These are phyloP conservation scores for Onychomys leucogaster DNA, from an alignment of 2,797 vertebrate species.

Conservation along the genomic window DNA sequence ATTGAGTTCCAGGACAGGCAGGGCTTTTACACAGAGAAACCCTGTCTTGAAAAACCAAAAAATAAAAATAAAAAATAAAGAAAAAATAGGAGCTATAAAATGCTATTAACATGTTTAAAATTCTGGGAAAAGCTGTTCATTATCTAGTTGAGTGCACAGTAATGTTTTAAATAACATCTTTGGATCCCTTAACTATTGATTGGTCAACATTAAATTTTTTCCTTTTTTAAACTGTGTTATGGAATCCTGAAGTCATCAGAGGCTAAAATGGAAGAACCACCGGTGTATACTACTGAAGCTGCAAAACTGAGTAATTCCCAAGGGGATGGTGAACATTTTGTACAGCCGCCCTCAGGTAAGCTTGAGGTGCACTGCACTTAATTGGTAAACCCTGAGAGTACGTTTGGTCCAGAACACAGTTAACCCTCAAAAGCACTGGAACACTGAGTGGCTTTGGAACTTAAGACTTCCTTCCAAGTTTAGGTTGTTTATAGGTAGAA, in stretches of 20 bases:
- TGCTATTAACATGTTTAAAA: constrained; percentile 37
- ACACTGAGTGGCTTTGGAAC: neutral
- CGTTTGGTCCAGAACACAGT: neutral
- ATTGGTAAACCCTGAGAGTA: neutral
- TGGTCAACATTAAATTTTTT: constrained; percentile 54
- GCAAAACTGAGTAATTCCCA: constrained; percentile 67
- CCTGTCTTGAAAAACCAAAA: neutral
- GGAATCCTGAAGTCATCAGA: constrained; percentile 77
- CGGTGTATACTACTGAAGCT: constrained; percentile 60
- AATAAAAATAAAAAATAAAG: neutral
- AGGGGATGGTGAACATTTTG: constrained; percentile 62
- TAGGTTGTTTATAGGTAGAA: constrained; percentile 9
- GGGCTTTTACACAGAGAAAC: neutral
- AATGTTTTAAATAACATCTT: constrained; percentile 71
- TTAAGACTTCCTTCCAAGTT: constrained; percentile 39
- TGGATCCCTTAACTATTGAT: constrained; percentile 46
- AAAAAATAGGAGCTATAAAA: constrained; percentile 16
- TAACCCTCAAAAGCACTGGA: constrained; percentile 2
- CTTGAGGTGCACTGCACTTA: neutral
- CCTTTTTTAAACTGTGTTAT: constrained; percentile 36
- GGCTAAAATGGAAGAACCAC: constrained; percentile 65
- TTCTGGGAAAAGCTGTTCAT: constrained; percentile 19
- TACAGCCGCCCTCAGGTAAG: constrained; percentile 82
- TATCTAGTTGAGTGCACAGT: neutral
- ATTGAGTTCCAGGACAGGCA: neutral